Evolutionary conservation across 2,113 vertebrate species (phyloP), one percentile per base, ranked within the genome.

Genomic region (Verasper variegatus): DNA sequence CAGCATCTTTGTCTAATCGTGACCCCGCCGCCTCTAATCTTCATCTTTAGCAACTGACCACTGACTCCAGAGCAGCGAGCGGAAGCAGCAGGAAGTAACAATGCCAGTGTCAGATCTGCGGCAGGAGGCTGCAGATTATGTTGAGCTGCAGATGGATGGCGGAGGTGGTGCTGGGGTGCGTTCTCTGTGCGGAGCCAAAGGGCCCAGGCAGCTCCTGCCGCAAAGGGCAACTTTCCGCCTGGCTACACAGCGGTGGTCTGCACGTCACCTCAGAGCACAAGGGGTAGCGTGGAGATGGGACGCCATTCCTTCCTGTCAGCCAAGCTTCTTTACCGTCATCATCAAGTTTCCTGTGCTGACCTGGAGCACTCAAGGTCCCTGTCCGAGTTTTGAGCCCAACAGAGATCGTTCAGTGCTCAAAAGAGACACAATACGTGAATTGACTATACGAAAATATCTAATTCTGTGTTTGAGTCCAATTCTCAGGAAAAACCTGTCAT

Each of bases 211-310:
- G 47, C 66, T 62, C 11, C n/a, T 58, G 81, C 81, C 84, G 85
- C 79, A 90, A 87, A 87, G 76, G 82, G 85, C 86, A 83, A 83
- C 81, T 87, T 87, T 87, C 86, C 54, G 70, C 83, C 78, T 88
- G 83, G 87, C 76, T 87, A 42, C 84, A 77, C 91, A 80, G 78
- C 37, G 8, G 74, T 0, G 35, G 71, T 55, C 80, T 59, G 85
- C 82, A 68, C 24, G 65, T 82, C 82, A 86, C 84, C 67, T 78
- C 60, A 1, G 54, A 31, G 49, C 76, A 58, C 62, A 59, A 45
- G 21, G 40, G 58, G n/a, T 55, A 57, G 56, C 5, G 11, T 1
- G 12, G 63, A 80, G 75, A 82, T 18, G 31, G 37, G 82, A 71
- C 8, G 52, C 75, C 45, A 18, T 68, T 80, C 60, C 71, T 71